phyloP scores from a whole-genome alignment of 2,797 vertebrate genomes.

The Zalophus californianus region DNA sequence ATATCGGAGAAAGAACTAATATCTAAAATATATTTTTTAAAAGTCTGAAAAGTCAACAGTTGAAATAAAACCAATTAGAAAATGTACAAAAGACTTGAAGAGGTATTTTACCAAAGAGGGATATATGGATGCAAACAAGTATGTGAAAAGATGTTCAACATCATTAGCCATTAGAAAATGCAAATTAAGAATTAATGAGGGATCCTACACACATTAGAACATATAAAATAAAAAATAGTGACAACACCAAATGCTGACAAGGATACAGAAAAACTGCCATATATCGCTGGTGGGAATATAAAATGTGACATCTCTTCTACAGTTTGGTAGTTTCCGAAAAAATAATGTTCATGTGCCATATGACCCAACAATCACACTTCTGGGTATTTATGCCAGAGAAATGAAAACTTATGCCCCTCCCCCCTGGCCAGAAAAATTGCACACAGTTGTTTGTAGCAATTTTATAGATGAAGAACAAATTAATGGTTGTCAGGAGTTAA shows the following conservation, averaged over 20 bases:
- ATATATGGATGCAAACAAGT: neutral
- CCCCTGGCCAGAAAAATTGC: neutral
- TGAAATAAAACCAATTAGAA: neutral
- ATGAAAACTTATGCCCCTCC: neutral
- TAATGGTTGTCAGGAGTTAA: neutral
- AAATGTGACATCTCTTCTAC: neutral
- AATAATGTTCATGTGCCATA: neutral
- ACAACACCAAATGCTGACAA: neutral
- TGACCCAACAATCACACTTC: neutral
- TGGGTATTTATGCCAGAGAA: neutral
- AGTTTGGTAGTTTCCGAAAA: neutral
- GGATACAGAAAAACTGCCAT: neutral
- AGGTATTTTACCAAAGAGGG: neutral
- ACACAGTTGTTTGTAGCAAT: neutral
- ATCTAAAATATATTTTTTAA: neutral
- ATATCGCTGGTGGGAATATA: neutral
- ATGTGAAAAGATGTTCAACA: neutral
- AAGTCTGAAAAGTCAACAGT: neutral
- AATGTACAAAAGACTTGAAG: neutral
- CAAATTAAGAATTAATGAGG: neutral
- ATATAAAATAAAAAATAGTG: neutral
- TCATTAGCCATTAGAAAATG: neutral
- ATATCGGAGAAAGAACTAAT: neutral
- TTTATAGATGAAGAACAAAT: neutral
- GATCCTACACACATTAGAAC: neutral